Base-by-base conservation (phyloP, 2,888 invertebrate genomes). In the Mythimna lalbum region DNA sequence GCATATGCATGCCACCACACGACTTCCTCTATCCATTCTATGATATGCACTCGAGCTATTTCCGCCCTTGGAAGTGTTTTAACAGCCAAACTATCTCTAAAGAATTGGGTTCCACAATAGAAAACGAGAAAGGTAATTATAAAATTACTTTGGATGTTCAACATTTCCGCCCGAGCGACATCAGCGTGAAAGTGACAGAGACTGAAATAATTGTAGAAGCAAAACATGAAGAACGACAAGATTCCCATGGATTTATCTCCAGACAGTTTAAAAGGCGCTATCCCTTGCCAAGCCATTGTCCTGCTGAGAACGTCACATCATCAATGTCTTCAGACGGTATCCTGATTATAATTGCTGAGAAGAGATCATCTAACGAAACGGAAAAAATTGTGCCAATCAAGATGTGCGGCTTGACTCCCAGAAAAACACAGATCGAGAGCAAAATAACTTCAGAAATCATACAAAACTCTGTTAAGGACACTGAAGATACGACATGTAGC, bases 101-200 rank as follows among this genome's bases (percentile, higher is more conserved):
- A 75, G 90, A 90, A 66, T 84, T 87, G 47, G 88, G 89, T 33
- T 91, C 92, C 5, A 88, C 87, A 57, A 83, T 91, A 63, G 83
- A 86, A 61, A 86, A 87, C 64, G 85, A 88, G 57, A 88, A 89
- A 74, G 93, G 95, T 66, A 88, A 86, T 63, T 96, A 94, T 73
- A 94, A 97, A 93, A 97, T 97, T 2, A 96, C 96, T 63, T 88
- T 97, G 68, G 97, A 97, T 83, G 97, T 97, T 1, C 97, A 97
- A 85, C 97, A 97, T 85, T 98, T 97, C 87, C 91, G 96, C 7
- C 97, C 97, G 0, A 96, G 96, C 23, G 98, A 98, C 91, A 96
- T 98, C 43, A 96, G 96, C 1, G 97, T 98, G 0, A 97, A 97
- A 91, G 96, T 97, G 0, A 93, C 94, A 14, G 97, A 97, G 73